Evolutionary conservation across 2,797 vertebrate species (phyloP).

Genomic region (Neoniphon sammara): DNA sequence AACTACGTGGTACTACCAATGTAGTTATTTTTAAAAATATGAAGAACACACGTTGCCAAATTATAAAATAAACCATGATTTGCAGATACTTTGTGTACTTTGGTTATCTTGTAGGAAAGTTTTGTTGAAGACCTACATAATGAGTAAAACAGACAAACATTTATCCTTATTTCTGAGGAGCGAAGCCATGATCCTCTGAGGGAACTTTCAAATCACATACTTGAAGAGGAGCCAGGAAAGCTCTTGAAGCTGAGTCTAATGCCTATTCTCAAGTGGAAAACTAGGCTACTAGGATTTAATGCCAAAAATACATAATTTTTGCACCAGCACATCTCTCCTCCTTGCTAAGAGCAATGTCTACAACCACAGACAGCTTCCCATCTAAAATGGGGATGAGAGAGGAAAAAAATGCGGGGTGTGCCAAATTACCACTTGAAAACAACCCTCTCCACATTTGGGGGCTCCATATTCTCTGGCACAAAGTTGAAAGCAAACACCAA

Average conservation of each 20-base stretch:
- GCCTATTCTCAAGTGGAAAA: constrained; percentile 65
- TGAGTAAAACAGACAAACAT: constrained; percentile 40
- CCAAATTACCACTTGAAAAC: constrained; percentile 78
- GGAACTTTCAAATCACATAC: constrained; percentile 62
- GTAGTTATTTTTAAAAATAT: not conserved
- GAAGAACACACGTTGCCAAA: not conserved
- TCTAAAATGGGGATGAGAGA: constrained; percentile 65
- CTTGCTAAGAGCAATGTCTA: constrained; percentile 45
- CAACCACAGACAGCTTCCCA: constrained; percentile 58
- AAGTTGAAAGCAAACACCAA: constrained; percentile 77
- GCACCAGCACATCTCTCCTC: constrained; percentile 44
- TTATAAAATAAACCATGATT: not conserved
- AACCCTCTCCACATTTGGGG: constrained; percentile 73
- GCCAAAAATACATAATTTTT: constrained; percentile 62
- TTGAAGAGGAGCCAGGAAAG: constrained; percentile 68
- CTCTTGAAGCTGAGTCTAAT: constrained; percentile 31
- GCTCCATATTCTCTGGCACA: constrained; percentile 72
- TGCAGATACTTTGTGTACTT: not conserved
- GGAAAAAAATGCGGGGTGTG: constrained; percentile 51
- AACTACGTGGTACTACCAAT: not conserved
- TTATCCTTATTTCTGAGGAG: constrained; percentile 32
- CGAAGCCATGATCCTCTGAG: constrained; percentile 29
- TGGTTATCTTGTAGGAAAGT: not conserved
- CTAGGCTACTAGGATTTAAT: constrained; percentile 49
- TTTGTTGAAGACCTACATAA: constrained; percentile 7